phyloP scores from a whole-genome alignment of 2,888 invertebrate species.

The Gryllus longicercus region DNA sequence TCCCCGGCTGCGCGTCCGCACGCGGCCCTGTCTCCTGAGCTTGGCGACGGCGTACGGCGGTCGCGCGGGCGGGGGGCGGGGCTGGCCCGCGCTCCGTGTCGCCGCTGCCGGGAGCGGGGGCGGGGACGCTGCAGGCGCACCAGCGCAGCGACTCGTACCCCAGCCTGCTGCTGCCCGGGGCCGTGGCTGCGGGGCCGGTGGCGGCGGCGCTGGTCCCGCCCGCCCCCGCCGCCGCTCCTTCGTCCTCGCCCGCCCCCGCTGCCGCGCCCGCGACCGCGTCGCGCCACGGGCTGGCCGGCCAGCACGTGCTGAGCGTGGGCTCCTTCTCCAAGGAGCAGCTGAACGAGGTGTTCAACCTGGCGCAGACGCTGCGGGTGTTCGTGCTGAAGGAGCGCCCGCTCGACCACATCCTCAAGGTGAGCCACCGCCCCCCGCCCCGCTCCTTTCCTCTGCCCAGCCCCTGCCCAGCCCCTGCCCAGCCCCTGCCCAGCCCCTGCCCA shows the following conservation, averaged over 20 bases:
- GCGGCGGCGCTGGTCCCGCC: neutral
- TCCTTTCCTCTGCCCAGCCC: too few relatives aligned
- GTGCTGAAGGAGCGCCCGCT: conserved; percentile 79
- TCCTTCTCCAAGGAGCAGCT: conserved; percentile 84
- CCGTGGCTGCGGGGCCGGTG: neutral
- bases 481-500: too few relatives aligned
- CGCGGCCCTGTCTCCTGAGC: neutral
- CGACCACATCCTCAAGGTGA: conserved; percentile 75
- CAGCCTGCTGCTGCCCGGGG: conserved; percentile 39
- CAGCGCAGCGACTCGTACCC: conserved; percentile 44
- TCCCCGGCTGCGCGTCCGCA: neutral
- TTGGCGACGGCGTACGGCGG: neutral
- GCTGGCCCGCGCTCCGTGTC: neutral
- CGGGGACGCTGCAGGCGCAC: conserved; percentile 39
- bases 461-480: too few relatives aligned
- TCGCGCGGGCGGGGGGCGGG: neutral
- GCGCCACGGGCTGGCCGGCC: conserved; percentile 59
- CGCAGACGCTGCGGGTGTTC: conserved; percentile 66
- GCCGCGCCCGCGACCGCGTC: conserved; percentile 22
- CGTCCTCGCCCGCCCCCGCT: conserved; percentile 59
- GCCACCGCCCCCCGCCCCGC: neutral
- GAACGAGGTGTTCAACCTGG: conserved; percentile 90
- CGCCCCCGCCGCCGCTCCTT: conserved; percentile 21
- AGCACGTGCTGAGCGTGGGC: conserved; percentile 80
- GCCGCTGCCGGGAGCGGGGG: conserved; percentile 38